Conservation (phyloP, 30 jellyfish, hydroid and myxozoan species). For the Aurelia aurita region DNA sequence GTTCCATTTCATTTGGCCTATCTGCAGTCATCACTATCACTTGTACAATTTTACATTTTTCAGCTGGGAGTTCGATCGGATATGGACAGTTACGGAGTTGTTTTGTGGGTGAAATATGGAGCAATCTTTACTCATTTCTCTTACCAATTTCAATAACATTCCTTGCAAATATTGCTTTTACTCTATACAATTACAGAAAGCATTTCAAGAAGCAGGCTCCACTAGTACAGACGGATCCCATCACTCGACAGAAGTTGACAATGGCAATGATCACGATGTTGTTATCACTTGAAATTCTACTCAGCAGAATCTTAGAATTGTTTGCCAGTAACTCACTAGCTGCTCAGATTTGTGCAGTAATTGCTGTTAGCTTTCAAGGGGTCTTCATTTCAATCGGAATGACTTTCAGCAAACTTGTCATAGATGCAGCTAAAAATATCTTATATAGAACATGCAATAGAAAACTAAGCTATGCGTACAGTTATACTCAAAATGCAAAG, state of each 20-base stretch:
- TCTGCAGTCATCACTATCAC: conserved; percentile 38
- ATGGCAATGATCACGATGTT: not conserved
- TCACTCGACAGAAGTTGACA: not conserved
- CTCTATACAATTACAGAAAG: not conserved
- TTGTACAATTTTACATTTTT: conserved; percentile 49
- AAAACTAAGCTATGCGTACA: conserved; percentile 29
- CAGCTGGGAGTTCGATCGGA: conserved; percentile 24
- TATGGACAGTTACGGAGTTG: conserved; percentile 41
- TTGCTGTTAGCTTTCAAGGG: conserved; percentile 34
- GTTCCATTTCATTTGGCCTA: conserved; percentile 47
- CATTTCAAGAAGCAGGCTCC: not conserved
- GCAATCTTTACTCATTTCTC: conserved; percentile 32
- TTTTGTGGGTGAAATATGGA: conserved; percentile 25
- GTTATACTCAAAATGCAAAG: no score
- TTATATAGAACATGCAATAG: not conserved
- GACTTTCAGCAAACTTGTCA: conserved; percentile 17
- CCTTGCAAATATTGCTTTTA: not conserved
- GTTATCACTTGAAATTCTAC: conserved; percentile 9
- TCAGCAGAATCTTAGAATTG: conserved; percentile 6
- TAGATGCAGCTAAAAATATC: not conserved
- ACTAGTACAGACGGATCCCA: not conserved
- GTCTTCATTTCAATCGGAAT: conserved; percentile 27
- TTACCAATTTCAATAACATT: conserved; percentile 30
- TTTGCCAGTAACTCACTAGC: not conserved
- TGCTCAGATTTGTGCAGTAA: not conserved